Base-by-base conservation (phyloP, 1,140 invertebrate species). In the Scaptomyza montana region DNA sequence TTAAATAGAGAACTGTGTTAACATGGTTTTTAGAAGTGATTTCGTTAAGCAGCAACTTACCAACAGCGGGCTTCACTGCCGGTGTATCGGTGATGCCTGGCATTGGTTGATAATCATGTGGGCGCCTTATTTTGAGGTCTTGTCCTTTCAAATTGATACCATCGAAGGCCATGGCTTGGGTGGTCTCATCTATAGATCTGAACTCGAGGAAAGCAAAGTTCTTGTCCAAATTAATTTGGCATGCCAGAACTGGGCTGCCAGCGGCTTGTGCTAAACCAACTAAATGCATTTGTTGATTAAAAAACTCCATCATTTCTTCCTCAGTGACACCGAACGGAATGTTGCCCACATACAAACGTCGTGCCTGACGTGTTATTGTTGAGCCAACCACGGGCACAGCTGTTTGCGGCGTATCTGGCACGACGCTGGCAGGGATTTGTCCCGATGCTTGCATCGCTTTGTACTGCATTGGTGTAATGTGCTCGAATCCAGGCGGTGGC, bases 281-380 rank as follows among this genome's bases (percentile, higher is more conserved):
- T 25, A 99, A 94, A 93, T 99, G 98, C 99, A 99, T 99, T 93
- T 99, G 99, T 92, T 99, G 97, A 93, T 99, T 99, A 94, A 99
- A 99, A 92, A 99, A 99, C 89, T 99, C 98, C 97, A 99, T 99
- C 95, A 99, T 99, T 92, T 99, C 98, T 92, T 99, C 98, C 93
- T 99, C 99, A 54, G 98, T 99, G n/a, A 99, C 98, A 69, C 99
- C 99, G 93, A 99, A 99, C 60, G 99, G 99, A 94, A 99, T 99
- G 93, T 99, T 99, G 66, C 99, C 99, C 45, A 99, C 98, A 92
- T 99, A 99, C 13, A 99, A 93, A 79, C 94, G 92, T 77, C 98
- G 93, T 1, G 98, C 98, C 93, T 99, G 99, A 70, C 99, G 94
- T 8, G 99, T 99, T 62, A 99, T 99, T 2, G 98, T 99, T 49